These are phyloP conservation scores for Acrocephalus kingi DNA, from an alignment of 2,113 vertebrate species.

Conservation along the genomic window DNA sequence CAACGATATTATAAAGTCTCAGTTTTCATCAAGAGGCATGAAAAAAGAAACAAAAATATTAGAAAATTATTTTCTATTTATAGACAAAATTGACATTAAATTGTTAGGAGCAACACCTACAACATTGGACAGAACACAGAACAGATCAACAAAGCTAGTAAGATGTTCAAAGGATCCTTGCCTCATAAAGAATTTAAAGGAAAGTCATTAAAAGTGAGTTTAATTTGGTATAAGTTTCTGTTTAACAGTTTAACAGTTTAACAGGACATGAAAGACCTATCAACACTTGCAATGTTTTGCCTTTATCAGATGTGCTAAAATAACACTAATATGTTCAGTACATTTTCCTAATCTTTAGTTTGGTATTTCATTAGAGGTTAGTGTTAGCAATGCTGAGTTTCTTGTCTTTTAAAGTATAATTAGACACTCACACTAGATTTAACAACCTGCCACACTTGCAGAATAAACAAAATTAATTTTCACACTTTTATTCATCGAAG, in stretches of 20 bases:
- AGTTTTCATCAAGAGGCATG: neutral
- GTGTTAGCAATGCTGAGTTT: neutral
- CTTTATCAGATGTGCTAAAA: neutral
- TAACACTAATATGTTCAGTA: neutral
- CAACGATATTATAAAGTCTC: neutral
- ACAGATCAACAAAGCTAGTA: neutral
- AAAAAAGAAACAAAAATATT: neutral
- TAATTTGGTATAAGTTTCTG: neutral
- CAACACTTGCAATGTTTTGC: neutral
- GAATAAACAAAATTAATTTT: neutral
- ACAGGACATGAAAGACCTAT: neutral
- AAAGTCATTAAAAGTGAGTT: neutral
- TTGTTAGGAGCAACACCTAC: neutral
- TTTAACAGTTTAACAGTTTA: neutral
- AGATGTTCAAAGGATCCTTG: neutral
- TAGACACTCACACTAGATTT: neutral
- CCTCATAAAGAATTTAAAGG: neutral
- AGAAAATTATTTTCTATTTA: neutral
- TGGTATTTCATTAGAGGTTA: neutral
- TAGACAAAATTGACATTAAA: neutral
- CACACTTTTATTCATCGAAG: neutral
- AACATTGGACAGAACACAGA: neutral
- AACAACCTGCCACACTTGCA: neutral
- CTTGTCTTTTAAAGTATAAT: neutral
- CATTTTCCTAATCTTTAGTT: neutral